Percentiles rank a stretch among this genome's conserved stretches.
These are phyloP conservation scores for Archips crataeganus DNA, from an alignment of 2,888 invertebrate species.

Conservation along the genomic window DNA sequence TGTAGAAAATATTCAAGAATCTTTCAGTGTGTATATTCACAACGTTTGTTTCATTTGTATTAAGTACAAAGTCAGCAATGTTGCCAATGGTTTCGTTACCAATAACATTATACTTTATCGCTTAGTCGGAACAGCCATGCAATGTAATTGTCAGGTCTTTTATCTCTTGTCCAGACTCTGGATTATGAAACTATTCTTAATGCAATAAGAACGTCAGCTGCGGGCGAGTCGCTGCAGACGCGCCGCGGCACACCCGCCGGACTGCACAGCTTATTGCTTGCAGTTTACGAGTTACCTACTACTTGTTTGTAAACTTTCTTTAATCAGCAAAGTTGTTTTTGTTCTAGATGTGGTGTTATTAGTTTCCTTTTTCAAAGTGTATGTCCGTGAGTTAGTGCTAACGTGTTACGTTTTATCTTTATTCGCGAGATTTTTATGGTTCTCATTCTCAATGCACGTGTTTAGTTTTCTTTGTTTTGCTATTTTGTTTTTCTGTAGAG, in stretches of 20 bases:
- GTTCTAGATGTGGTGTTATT: conserved; percentile 20
- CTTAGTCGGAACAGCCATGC: no score
- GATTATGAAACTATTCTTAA: conserved; percentile 16
- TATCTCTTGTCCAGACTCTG: not conserved
- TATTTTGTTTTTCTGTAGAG: no score
- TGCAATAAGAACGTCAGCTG: conserved; percentile 19
- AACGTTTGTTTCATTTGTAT: no score
- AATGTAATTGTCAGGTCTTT: not conserved
- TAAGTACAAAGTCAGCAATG: no score
- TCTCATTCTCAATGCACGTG: not conserved
- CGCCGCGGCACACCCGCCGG: no score
- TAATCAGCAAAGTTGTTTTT: conserved; percentile 40
- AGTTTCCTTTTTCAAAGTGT: conserved; percentile 11
- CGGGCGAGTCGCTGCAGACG: not conserved
- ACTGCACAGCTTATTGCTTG: conserved; percentile 26
- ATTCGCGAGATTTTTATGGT: conserved; percentile 2
- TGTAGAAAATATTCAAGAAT: no score
- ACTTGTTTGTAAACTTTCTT: conserved; percentile 32
- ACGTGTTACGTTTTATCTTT: conserved; percentile 5
- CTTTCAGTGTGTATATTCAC: no score
- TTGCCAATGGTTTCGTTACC: no score
- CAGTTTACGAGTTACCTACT: conserved; percentile 22
- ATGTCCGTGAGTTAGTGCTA: conserved; percentile 3
- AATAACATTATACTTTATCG: no score
- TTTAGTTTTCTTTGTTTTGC: no score